Conservation (phyloP, 2,888 invertebrate genomes). For the Cheilosia soror region DNA sequence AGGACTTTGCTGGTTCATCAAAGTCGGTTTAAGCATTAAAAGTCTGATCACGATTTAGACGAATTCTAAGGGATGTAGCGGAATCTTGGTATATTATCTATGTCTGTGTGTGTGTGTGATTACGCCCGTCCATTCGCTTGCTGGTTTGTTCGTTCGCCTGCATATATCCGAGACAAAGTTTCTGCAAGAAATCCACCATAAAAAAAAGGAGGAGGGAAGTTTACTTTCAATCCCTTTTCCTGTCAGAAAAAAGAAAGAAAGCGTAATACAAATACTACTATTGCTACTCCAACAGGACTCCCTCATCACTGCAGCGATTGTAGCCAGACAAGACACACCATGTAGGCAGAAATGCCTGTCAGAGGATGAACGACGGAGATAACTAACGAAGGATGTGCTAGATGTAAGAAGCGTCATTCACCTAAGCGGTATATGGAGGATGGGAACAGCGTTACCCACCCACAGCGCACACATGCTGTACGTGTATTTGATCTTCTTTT, state of each 20-base stretch:
- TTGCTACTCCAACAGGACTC: slow-evolving; percentile 10
- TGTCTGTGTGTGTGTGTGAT: slow-evolving; percentile 22
- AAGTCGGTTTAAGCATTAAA: slow-evolving; percentile 63
- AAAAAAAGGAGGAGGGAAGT: slow-evolving; percentile 35
- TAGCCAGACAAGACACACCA: slow-evolving; percentile 51
- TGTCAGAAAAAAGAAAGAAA: slow-evolving; percentile 21
- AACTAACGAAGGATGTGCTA: slow-evolving; percentile 31
- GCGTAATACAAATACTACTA: slow-evolving; percentile 29
- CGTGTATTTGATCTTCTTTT: slow-evolving; percentile 33
- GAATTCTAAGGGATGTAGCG: slow-evolving; percentile 72
- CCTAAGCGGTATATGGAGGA: background rate
- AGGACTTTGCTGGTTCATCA: slow-evolving; percentile 73
- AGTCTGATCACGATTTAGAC: slow-evolving; percentile 74
- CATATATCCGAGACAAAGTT: slow-evolving; percentile 43
- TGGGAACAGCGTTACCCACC: background rate
- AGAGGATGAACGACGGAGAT: slow-evolving; percentile 43
- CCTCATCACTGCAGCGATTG: slow-evolving; percentile 60
- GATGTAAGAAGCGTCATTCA: slow-evolving; percentile 43
- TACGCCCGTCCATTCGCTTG: slow-evolving; percentile 57
- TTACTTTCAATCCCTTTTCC: slow-evolving; percentile 61
- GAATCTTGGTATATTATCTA: slow-evolving; percentile 64
- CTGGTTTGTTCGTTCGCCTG: slow-evolving; percentile 25
- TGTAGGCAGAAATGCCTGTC: slow-evolving; percentile 62
- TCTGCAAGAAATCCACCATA: slow-evolving; percentile 42
- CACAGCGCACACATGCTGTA: slow-evolving; percentile 26